These are phyloP conservation scores for Scomber japonicus DNA, from an alignment of 2,113 vertebrate genomes.

Conservation along the genomic window DNA sequence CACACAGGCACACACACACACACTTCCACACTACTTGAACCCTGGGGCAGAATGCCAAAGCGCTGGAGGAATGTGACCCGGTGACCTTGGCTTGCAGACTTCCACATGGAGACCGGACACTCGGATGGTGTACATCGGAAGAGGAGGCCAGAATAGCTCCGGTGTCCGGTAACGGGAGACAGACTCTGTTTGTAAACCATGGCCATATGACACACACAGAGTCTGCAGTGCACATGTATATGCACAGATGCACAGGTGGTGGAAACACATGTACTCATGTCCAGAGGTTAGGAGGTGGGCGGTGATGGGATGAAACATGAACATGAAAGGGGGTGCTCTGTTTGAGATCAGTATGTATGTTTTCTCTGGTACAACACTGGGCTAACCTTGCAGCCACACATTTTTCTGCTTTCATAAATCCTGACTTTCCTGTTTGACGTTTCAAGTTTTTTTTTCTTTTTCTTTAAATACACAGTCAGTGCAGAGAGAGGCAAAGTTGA, in stretches of 20 bases:
- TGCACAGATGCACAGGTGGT: constrained; percentile 59
- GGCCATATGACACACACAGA: constrained; percentile 65
- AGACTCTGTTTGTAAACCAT: constrained; percentile 83
- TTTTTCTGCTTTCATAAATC: constrained; percentile 81
- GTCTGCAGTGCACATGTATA: constrained; percentile 47
- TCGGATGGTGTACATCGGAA: constrained; percentile 73
- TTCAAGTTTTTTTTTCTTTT: constrained; percentile 64
- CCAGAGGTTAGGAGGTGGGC: constrained; percentile 33
- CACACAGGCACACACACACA: constrained; percentile 44
- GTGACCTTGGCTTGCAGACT: constrained; percentile 83
- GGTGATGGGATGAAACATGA: background rate
- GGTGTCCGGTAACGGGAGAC: constrained; percentile 80
- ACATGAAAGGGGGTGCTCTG: constrained; percentile 1
- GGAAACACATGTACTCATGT: constrained; percentile 60
- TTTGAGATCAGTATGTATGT: constrained; percentile 47
- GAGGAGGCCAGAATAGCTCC: constrained; percentile 82
- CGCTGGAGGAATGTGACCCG: constrained; percentile 84
- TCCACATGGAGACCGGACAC: constrained; percentile 81
- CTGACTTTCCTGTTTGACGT: constrained; percentile 85
- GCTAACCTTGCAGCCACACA: constrained; percentile 80
- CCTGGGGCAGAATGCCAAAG: constrained; percentile 80
- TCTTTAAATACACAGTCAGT: constrained; percentile 45
- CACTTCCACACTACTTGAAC: constrained; percentile 76
- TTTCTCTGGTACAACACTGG: constrained; percentile 67
- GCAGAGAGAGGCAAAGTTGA: constrained; percentile 35